These are phyloP conservation scores for Rutilus rutilus DNA, from an alignment of 2,113 vertebrate genomes.

Conservation along the genomic window DNA sequence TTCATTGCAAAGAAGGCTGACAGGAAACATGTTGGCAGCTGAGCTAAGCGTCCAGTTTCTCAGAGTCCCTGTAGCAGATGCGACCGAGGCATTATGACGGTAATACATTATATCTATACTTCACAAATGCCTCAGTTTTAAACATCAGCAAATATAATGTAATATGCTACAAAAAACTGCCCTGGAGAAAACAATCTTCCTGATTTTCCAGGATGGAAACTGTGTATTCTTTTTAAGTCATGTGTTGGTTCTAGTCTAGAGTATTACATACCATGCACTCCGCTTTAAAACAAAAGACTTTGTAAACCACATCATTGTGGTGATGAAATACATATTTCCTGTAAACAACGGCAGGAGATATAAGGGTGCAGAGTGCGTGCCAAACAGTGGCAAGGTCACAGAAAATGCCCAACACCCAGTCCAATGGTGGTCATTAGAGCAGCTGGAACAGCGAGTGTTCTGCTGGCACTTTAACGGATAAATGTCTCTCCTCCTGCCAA, in stretches of 20 bases:
- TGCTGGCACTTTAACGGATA: slow-evolving; percentile 69
- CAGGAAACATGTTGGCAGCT: slow-evolving; percentile 70
- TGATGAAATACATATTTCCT: slow-evolving; percentile 63
- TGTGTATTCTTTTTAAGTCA: not conserved
- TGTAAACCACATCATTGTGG: slow-evolving; percentile 56
- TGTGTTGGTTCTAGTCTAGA: not conserved
- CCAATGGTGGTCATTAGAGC: slow-evolving; percentile 46
- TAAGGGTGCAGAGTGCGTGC: slow-evolving; percentile 55
- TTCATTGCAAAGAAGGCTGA: slow-evolving; percentile 62
- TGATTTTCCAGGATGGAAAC: no score
- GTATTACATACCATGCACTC: not conserved
- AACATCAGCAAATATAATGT: slow-evolving; percentile 68
- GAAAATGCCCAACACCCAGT: slow-evolving; percentile 51
- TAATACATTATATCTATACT: slow-evolving; percentile 82
- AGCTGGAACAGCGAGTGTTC: slow-evolving; percentile 29
- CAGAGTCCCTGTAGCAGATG: slow-evolving; percentile 81
- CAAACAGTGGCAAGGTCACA: slow-evolving; percentile 61
- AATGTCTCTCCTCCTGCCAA: slow-evolving; percentile 75
- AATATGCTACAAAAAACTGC: slow-evolving; percentile 57
- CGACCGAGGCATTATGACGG: slow-evolving; percentile 79
- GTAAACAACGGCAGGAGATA: slow-evolving; percentile 58
- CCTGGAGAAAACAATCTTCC: not conserved
- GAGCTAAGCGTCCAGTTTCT: slow-evolving; percentile 72
- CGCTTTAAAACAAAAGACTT: slow-evolving; percentile 42
- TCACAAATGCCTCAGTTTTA: slow-evolving; percentile 64